These are phyloP conservation scores for Hylaea fasciaria DNA, from an alignment of 2,888 invertebrate genomes.

Conservation along the genomic window DNA sequence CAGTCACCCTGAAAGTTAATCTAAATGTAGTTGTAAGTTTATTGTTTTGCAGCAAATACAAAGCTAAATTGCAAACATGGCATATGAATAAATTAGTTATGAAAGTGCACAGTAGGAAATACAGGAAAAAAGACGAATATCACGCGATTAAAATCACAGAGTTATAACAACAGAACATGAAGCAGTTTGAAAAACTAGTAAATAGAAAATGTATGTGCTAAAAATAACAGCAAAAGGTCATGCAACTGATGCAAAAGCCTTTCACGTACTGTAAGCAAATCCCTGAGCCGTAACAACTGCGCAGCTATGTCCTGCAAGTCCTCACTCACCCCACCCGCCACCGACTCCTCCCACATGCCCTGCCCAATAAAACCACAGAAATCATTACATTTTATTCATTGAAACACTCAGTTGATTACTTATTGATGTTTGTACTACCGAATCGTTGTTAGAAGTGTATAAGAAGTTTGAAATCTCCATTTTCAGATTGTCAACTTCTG, in stretches of 20 bases:
- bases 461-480: slow-evolving; percentile 72
- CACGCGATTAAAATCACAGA: no score
- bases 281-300: slow-evolving; percentile 62
- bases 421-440: slow-evolving; percentile 57
- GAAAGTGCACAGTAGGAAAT: no score
- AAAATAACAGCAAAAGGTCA: slow-evolving; percentile 3
- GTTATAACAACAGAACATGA: neutral
- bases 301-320: slow-evolving; percentile 66
- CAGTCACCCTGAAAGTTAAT: slow-evolving; percentile 60
- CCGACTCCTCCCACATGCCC: slow-evolving; percentile 71
- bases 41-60: no score
- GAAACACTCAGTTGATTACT: neutral
- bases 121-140: no score
- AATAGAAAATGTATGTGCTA: no score
- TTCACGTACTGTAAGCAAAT: slow-evolving; percentile 64
- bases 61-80: no score
- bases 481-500: slow-evolving; percentile 73
- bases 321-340: slow-evolving; percentile 52
- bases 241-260: slow-evolving; percentile 22
- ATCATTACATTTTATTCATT: neutral
- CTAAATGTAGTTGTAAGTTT: no score
- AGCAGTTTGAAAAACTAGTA: neutral
- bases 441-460: slow-evolving; percentile 74
- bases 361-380: slow-evolving; percentile 43
- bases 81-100: no score